phyloP scores from a whole-genome alignment of 30 jellyfish, hydroid and myxozoan genomes.

The Clytia hemisphaerica region DNA sequence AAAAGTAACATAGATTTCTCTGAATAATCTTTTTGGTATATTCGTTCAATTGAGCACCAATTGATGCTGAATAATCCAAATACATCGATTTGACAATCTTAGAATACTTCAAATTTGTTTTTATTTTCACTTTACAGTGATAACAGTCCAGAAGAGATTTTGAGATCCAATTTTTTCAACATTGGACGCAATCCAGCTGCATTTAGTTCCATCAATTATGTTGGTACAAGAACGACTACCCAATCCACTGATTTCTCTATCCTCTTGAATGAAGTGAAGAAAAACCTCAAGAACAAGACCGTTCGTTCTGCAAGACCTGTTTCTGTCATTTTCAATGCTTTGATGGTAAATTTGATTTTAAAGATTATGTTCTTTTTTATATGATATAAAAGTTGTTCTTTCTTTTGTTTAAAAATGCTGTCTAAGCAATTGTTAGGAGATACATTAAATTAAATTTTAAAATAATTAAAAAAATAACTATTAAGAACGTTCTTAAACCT shows the following conservation, averaged over 20 bases:
- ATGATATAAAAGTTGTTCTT: neutral
- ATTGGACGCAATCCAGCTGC: constrained; percentile 86
- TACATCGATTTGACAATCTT: no score
- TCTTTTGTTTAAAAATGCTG: neutral
- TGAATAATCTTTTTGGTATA: no score
- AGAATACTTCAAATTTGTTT: no score
- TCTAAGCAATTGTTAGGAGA: neutral
- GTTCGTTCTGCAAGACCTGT: constrained; percentile 89
- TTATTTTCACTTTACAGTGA: no score
- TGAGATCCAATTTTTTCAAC: constrained; percentile 69
- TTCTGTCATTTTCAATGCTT: constrained; percentile 84
- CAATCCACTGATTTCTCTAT: constrained; percentile 82
- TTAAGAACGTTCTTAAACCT: neutral
- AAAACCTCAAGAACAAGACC: constrained; percentile 70
- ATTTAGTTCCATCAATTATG: constrained; percentile 83
- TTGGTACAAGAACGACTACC: constrained; percentile 77
- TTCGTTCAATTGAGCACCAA: no score
- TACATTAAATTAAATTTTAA: neutral
- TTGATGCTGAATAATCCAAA: no score
- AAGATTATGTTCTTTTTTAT: neutral
- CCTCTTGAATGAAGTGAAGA: constrained; percentile 55
- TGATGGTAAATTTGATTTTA: constrained; percentile 49
- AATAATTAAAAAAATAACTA: neutral
- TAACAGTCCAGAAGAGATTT: constrained; percentile 80
- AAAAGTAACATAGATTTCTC: no score